Percentiles rank a stretch among this genome's conserved stretches.
Conservation (phyloP, 2,888 invertebrate species). For the Athalia cordata region DNA sequence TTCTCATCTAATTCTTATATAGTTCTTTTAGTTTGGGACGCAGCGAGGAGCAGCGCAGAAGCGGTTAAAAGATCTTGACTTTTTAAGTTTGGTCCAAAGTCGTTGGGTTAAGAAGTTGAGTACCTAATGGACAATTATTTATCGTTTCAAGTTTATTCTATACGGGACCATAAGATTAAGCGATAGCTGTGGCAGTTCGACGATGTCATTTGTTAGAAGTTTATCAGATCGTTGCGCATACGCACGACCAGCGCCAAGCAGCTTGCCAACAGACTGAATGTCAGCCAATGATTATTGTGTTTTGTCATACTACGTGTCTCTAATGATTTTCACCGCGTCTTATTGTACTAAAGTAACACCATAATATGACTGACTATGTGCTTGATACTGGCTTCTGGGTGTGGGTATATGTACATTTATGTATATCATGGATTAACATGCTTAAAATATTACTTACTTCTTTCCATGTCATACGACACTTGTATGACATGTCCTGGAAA, state of each 20-base stretch:
- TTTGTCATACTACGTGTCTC: slow-evolving; percentile 47
- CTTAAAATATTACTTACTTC: no score
- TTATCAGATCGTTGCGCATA: slow-evolving; percentile 65
- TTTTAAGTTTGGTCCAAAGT: slow-evolving; percentile 56
- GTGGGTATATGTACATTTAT: no score
- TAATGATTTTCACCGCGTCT: slow-evolving; percentile 42
- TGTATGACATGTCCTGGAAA: no score
- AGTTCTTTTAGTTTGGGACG: not conserved
- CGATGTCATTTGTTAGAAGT: slow-evolving; percentile 67
- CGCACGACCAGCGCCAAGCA: slow-evolving; percentile 54
- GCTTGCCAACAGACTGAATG: slow-evolving; percentile 45
- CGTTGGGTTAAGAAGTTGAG: slow-evolving; percentile 43
- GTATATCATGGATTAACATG: no score
- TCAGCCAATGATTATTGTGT: slow-evolving; percentile 46
- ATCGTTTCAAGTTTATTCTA: slow-evolving; percentile 35
- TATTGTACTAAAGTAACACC: no score
- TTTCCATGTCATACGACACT: no score
- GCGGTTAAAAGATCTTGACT: not conserved
- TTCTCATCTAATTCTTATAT: not conserved
- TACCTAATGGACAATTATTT: slow-evolving; percentile 56
- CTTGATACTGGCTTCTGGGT: no score
- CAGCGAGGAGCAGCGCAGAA: not conserved
- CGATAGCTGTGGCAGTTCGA: slow-evolving; percentile 65
- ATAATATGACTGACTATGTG: no score
- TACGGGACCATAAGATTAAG: slow-evolving; percentile 55